phyloP scores from a whole-genome alignment of 2,113 vertebrate genomes.

The Dromaius novaehollandiae region DNA sequence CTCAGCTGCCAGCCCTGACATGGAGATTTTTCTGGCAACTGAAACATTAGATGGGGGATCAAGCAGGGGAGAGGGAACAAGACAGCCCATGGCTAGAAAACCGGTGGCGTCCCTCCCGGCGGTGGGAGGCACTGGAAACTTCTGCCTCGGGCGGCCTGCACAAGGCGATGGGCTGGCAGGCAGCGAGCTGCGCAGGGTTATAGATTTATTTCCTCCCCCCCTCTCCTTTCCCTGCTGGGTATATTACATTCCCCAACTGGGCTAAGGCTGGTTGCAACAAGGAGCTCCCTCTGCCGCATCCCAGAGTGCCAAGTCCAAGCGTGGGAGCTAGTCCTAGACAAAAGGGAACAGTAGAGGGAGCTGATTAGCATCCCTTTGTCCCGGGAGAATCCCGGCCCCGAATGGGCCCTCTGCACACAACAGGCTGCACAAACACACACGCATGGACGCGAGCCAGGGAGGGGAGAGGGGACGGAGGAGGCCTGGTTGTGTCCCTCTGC shows the following conservation, averaged over 20 bases:
- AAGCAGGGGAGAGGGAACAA: neutral
- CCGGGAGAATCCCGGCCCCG: conserved; percentile 48
- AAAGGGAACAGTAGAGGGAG: conserved; percentile 73
- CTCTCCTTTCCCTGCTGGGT: conserved; percentile 34
- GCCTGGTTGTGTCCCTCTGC: neutral
- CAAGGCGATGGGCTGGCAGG: neutral
- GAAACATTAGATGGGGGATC: neutral
- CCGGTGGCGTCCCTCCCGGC: neutral
- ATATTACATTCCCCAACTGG: neutral
- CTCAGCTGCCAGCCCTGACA: conserved; percentile 10
- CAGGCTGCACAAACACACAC: conserved; percentile 21
- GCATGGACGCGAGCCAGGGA: conserved; percentile 13
- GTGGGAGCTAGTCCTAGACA: conserved; percentile 71
- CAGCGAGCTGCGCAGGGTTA: neutral
- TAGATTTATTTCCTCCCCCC: conserved; percentile 22
- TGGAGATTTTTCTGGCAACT: neutral
- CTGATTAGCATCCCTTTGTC: conserved; percentile 76
- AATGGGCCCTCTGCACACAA: conserved; percentile 16
- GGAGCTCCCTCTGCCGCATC: conserved; percentile 68
- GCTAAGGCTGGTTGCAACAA: conserved; percentile 50
- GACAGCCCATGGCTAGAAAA: conserved; percentile 30
- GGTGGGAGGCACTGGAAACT: conserved; percentile 3
- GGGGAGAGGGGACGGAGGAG: neutral
- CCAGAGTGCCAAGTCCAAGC: conserved; percentile 65
- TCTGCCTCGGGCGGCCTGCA: neutral